Base-by-base conservation (phyloP, 2,888 invertebrate genomes). In the Hecatera dysodea region DNA sequence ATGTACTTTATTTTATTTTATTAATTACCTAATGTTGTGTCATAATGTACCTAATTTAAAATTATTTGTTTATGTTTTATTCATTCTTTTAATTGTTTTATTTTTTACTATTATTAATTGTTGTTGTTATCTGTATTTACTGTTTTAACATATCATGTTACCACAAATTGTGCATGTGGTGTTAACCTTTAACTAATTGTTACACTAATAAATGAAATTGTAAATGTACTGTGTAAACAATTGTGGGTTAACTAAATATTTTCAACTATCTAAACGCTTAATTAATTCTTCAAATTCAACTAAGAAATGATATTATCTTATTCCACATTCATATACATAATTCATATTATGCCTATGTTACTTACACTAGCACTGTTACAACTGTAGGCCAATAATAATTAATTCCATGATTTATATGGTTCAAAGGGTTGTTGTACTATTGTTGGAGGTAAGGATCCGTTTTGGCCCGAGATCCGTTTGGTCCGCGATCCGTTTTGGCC, bases 381-480 rank as follows among this genome's bases (percentile, higher is more conserved):
- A 71, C 79, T 70, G 78, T 84, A 77, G 72, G 46, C 74, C 80
- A 84, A 86, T 87, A 85, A 67, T 87, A 87, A 88, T 89, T 86
- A 87, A 88, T 86, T 86, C 80, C 78, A 80, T 86, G 87, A 88
- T 88, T 89, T 88, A 88, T 88, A 79, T 70, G 50, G 50, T 72
- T 73, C 67, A 72, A 72, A 80, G 72, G 78, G 78, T 63, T 19
- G 39, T 19, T 17, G 46, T 53, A 63, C 75, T 67, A 77, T 84
- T 84, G 84, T 81, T 75, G 57, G 82, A 60, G 19, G 48, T 36
- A 17, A 33, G 33, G 56, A 63, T 46, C 52, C 59, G 66, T 67
- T 57, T 65, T 48, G 56, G 17, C 12, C 72, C 19, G 33, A 36
- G 57, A 65, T 66, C 68, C 60, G 60, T 67, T 56, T 55, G 52